phyloP scores from a whole-genome alignment of 2,113 vertebrate genomes.

The Callionymus lyra region DNA sequence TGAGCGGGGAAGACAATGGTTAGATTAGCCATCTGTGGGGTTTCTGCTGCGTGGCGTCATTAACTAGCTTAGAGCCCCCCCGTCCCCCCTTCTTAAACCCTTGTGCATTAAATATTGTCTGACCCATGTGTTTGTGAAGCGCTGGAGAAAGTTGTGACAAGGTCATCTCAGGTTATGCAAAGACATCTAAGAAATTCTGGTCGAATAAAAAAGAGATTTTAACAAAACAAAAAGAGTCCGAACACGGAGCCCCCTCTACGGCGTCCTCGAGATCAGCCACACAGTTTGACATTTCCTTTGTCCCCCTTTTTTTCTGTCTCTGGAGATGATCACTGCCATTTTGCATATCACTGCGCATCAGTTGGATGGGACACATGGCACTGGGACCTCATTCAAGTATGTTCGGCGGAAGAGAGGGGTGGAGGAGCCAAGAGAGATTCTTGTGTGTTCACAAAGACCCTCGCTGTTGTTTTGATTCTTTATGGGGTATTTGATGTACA shows the following conservation, averaged over 20 bases:
- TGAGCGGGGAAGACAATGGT: constrained; percentile 59
- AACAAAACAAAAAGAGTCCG: constrained; percentile 14
- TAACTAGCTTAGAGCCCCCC: constrained; percentile 63
- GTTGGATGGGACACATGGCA: constrained; percentile 36
- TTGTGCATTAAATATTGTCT: constrained; percentile 35
- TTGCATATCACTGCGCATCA: constrained; percentile 51
- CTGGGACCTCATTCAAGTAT: constrained; percentile 40
- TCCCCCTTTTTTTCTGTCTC: constrained; percentile 36
- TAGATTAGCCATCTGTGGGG: constrained; percentile 75
- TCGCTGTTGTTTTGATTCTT: constrained; percentile 26
- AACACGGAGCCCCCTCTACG: constrained; percentile 9
- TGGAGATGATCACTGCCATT: constrained; percentile 39
- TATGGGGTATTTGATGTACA: constrained; percentile 13
- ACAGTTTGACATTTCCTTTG: constrained; percentile 61
- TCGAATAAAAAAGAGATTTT: too few species aligned
- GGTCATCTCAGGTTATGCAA: constrained; percentile 19
- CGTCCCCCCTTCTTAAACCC: constrained; percentile 31
- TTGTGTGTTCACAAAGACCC: constrained; percentile 16
- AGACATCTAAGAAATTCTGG: constrained; percentile 11
- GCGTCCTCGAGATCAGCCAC: constrained; percentile 21
- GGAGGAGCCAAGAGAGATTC: constrained; percentile 16
- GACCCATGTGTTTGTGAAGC: constrained; percentile 7
- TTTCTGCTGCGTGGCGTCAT: constrained; percentile 59
- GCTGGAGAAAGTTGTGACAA: constrained; percentile 12
- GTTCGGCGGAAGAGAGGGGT: constrained; percentile 16